Base-by-base conservation (phyloP, 2,797 vertebrate species). In the Cossypha polioptera region DNA sequence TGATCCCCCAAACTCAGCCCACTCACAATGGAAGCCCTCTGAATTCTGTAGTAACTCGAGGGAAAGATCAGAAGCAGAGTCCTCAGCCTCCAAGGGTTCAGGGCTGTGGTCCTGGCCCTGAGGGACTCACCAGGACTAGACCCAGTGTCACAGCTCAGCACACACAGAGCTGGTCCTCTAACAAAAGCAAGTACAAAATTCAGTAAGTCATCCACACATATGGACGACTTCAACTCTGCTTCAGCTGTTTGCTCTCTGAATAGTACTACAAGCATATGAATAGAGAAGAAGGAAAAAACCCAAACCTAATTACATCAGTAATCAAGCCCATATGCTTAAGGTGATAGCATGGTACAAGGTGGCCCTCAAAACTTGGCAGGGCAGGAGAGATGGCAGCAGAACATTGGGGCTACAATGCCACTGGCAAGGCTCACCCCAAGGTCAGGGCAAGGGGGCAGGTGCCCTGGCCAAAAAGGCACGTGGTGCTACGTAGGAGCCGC, bases 361-460 rank as follows among this genome's bases (percentile, higher is more conserved):
- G 18, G 24, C 53, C 53, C 53, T 58, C 62, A 71, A 47, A 82
- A 76, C 43, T 59, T 48, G 86, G 33, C 29, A 78, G 51, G 69
- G 25, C 54, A 80, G 65, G 50, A 72, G 35, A 62, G 26, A 51
- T 29, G n/a, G 61, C 48, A 71, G 53, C 35, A 68, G 73, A 71
- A 55, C 3, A 0, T 0, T 11, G 15, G 48, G 36, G 26, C 54
- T 85, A 53, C 0, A 0, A 25, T 29, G 48, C 29, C 55, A 47
- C 36, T n/a, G 38, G 38, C 0, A 2, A 31, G 31, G 40, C 55
- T 72, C 29, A 42, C 28, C 7, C 53, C 75, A 80, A 92, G 77
- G 68, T 80, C 87, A 83, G 85, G 86, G 51, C 1, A 0, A 76
- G 29, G 17, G 40, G 42, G 38, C 65, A 94, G 40, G 33, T 36